These are phyloP conservation scores for Crocuta crocuta DNA, from an alignment of 2,113 vertebrate species.

Conservation along the genomic window DNA sequence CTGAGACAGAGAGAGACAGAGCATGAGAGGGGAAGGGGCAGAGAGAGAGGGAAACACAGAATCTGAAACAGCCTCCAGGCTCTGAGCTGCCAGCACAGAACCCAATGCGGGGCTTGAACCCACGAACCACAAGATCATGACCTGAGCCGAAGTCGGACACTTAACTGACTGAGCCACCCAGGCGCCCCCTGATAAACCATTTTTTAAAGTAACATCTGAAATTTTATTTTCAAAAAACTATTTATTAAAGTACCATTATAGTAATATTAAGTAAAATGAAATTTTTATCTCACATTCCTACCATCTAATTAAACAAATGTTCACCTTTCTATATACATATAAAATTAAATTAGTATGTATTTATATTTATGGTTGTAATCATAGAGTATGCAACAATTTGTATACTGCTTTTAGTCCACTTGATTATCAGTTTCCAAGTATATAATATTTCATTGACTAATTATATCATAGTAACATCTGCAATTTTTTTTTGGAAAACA, in stretches of 20 bases:
- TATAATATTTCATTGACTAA: background rate
- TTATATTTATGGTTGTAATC: background rate
- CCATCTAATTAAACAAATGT: background rate
- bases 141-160: too few species aligned
- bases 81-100: too few species aligned
- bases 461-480: background rate
- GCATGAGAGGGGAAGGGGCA: too few species aligned
- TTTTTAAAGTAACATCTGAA: background rate
- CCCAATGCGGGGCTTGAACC: too few species aligned
- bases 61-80: too few species aligned
- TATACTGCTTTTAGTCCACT: background rate
- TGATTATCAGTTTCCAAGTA: background rate
- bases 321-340: background rate
- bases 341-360: background rate
- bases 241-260: background rate
- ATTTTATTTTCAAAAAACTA: slow-evolving; percentile 9
- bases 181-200: background rate
- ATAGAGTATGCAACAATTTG: background rate
- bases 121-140: too few species aligned
- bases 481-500: background rate
- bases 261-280: background rate
- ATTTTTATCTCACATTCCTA: background rate
- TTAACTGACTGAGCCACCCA: too few species aligned
- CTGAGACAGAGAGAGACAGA: too few species aligned
- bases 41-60: too few species aligned